These are phyloP conservation scores for Egretta garzetta DNA, from an alignment of 2,113 vertebrate species.

Conservation along the genomic window DNA sequence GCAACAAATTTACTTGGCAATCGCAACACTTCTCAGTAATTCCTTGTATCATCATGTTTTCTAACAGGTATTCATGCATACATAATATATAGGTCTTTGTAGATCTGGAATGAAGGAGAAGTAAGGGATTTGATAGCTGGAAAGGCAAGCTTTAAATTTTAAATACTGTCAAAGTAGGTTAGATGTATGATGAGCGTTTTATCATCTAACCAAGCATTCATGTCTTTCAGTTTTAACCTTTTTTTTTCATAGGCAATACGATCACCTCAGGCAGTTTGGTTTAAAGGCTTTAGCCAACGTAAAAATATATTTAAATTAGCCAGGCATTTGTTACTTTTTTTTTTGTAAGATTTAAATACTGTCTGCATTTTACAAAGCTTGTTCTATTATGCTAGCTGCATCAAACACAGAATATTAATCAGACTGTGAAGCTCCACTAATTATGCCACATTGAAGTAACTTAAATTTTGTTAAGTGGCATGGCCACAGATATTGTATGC, in stretches of 20 bases:
- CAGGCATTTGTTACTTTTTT: not conserved
- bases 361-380: conserved; percentile 9
- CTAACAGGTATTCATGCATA: conserved; percentile 51
- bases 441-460: conserved; percentile 33
- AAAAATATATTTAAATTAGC: conserved; percentile 26
- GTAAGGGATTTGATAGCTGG: conserved; percentile 5
- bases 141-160: conserved; percentile 58
- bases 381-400: conserved; percentile 3
- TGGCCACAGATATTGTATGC: conserved; percentile 20
- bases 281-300: not conserved
- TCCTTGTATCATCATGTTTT: not conserved
- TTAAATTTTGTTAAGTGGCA: conserved; percentile 22
- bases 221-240: conserved; percentile 25
- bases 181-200: conserved; percentile 23
- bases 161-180: conserved; percentile 54
- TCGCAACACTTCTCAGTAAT: not conserved
- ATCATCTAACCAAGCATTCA: conserved; percentile 28
- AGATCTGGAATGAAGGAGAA: conserved; percentile 22
- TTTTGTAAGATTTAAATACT: not conserved
- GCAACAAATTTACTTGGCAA: not conserved
- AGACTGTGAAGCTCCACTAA: conserved; percentile 17
- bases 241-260: not conserved
- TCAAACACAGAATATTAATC: conserved; percentile 28
- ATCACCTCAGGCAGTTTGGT: conserved; percentile 35
- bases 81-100: conserved; percentile 39